Conservation (phyloP, 2,888 invertebrate genomes). For the Prenolepis imparis region DNA sequence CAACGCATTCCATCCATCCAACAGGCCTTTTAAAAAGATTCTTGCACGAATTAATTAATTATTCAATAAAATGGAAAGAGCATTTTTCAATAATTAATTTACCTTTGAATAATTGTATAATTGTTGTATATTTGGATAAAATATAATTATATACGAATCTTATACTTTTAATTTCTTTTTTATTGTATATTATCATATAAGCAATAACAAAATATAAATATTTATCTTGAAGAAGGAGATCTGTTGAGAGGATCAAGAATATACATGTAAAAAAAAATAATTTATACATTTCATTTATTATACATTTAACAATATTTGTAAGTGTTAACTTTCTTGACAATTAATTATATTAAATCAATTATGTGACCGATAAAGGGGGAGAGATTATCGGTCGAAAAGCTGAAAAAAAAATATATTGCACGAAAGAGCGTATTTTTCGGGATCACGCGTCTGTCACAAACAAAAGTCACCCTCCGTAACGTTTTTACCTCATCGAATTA, state of each 20-base stretch:
- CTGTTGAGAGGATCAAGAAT: not conserved
- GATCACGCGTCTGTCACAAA: slow-evolving; percentile 40
- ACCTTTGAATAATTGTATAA: not conserved
- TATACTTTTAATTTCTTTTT: too few relatives aligned
- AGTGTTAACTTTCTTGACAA: not conserved
- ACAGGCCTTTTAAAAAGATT: not conserved
- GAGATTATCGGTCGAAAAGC: not conserved
- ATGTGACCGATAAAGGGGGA: too few relatives aligned
- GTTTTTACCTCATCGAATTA: slow-evolving; percentile 78
- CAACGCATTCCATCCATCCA: not conserved
- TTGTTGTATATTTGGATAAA: not conserved
- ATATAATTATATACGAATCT: not conserved
- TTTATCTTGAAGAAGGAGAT: too few relatives aligned
- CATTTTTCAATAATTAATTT: not conserved
- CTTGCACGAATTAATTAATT: not conserved
- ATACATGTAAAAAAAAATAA: not conserved
- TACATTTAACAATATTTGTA: not conserved
- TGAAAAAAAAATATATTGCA: slow-evolving; percentile 13
- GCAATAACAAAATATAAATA: too few relatives aligned
- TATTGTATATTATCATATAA: too few relatives aligned
- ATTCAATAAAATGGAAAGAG: not conserved
- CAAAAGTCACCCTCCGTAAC: slow-evolving; percentile 70
- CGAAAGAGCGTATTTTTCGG: slow-evolving; percentile 24
- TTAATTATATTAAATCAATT: not conserved
- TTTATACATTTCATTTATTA: not conserved